phyloP scores from a whole-genome alignment of 2,888 invertebrate genomes.

The Hermodice carunculata region DNA sequence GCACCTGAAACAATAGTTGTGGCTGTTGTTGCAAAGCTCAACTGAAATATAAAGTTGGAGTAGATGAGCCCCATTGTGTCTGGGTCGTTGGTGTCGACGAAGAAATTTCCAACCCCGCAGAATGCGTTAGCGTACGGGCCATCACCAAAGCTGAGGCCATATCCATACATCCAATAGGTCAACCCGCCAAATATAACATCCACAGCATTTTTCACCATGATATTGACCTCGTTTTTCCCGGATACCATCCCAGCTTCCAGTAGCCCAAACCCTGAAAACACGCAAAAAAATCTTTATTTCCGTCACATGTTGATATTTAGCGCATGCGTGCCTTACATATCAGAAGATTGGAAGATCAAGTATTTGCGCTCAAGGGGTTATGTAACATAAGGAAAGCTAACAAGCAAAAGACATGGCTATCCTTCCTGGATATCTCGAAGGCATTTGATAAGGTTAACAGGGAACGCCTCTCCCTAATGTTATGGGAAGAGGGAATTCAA shows the following conservation, averaged over 20 bases:
- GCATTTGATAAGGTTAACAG: too few species aligned
- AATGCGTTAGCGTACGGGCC: constrained; percentile 74
- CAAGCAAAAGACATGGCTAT: too few species aligned
- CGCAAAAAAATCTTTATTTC: too few species aligned
- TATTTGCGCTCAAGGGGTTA: too few species aligned
- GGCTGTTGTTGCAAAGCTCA: constrained; percentile 35
- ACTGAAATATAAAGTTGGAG: constrained; percentile 77
- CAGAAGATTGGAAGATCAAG: too few species aligned
- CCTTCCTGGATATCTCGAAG: too few species aligned
- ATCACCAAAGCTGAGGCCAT: constrained; percentile 85
- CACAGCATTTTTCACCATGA: constrained; percentile 97
- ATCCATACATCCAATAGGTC: constrained; percentile 95
- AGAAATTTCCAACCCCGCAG: constrained; percentile 86
- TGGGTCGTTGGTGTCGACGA: constrained; percentile 76
- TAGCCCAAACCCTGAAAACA: constrained; percentile 85
- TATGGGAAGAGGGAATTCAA: too few species aligned
- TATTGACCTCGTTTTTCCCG: constrained; percentile 89
- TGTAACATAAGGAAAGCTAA: too few species aligned
- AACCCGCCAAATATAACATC: constrained; percentile 93
- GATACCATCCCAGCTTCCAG: constrained; percentile 89
- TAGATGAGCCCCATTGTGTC: constrained; percentile 85
- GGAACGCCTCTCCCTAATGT: too few species aligned
- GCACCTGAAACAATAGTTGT: constrained; percentile 46
- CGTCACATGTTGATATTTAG: too few species aligned
- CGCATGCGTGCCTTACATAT: too few species aligned